A percentile compares a stretch with the other conserved stretches of the same genome.
Conservation (phyloP, 2,888 invertebrate species). For the Epistrophe eligans region DNA sequence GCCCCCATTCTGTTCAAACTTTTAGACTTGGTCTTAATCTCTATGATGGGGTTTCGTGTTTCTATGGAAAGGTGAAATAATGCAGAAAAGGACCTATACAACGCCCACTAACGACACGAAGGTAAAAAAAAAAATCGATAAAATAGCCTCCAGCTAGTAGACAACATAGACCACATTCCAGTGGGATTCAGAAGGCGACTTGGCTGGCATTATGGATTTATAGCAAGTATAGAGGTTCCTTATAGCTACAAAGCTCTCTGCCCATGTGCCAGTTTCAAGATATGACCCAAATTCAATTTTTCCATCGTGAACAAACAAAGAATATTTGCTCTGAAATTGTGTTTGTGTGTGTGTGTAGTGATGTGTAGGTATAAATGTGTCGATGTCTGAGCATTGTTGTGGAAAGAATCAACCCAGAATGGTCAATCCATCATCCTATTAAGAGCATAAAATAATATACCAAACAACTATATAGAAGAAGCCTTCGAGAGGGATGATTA, state of each 20-base stretch:
- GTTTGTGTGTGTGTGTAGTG: background rate
- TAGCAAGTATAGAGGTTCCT: constrained; percentile 29
- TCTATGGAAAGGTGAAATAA: constrained; percentile 24
- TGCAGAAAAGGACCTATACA: background rate
- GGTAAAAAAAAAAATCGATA: constrained; percentile 19
- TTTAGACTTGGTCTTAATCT: constrained; percentile 2
- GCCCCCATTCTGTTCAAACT: background rate
- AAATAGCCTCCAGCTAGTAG: constrained; percentile 23
- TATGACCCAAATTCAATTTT: constrained; percentile 71
- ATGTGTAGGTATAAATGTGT: background rate
- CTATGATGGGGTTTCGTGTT: background rate
- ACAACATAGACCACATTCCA: constrained; percentile 18
- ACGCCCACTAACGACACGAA: constrained; percentile 23
- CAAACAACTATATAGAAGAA: constrained; percentile 3
- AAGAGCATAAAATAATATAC: constrained; percentile 19
- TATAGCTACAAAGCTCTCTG: constrained; percentile 3
- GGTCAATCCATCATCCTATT: constrained; percentile 59
- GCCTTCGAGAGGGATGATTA: constrained; percentile 23
- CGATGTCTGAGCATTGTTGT: constrained; percentile 15
- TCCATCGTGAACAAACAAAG: constrained; percentile 24
- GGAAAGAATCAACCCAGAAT: constrained; percentile 9
- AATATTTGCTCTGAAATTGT: constrained; percentile 3
- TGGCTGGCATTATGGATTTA: constrained; percentile 26
- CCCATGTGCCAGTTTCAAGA: constrained; percentile 65
- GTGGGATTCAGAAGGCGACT: background rate